Conservation (phyloP, 1,140 invertebrate species). For the Monochamus saltuarius region DNA sequence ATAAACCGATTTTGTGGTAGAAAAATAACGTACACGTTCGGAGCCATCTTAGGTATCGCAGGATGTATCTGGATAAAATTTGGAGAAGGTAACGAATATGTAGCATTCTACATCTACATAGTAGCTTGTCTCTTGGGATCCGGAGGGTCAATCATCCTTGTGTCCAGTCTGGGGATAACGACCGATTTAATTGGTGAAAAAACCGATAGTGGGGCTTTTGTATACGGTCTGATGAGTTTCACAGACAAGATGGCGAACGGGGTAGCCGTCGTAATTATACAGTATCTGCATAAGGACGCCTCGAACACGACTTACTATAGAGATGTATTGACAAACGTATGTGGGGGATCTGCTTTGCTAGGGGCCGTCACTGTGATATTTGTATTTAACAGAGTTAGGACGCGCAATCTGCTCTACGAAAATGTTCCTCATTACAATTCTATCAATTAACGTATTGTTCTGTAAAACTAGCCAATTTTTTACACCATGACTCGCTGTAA, state of each 20-base stretch:
- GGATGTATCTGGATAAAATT: slow-evolving; percentile 73
- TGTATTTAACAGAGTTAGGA: slow-evolving; percentile 23
- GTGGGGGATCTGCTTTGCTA: slow-evolving; percentile 63
- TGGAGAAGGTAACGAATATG: slow-evolving; percentile 58
- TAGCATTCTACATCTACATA: slow-evolving; percentile 69
- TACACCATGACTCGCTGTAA: neutral
- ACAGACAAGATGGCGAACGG: slow-evolving; percentile 91
- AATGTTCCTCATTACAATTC: neutral
- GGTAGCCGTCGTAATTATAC: slow-evolving; percentile 78
- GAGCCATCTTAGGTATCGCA: slow-evolving; percentile 62
- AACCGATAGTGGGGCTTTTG: slow-evolving; percentile 86
- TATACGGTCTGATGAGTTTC: slow-evolving; percentile 97
- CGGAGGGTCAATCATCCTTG: slow-evolving; percentile 80
- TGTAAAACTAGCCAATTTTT: neutral
- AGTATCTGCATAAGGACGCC: slow-evolving; percentile 56
- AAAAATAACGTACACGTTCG: slow-evolving; percentile 61
- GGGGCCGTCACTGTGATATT: slow-evolving; percentile 51
- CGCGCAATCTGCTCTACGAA: neutral
- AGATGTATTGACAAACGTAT: slow-evolving; percentile 55
- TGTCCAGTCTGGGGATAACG: slow-evolving; percentile 86
- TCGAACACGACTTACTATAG: slow-evolving; percentile 52
- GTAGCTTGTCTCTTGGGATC: slow-evolving; percentile 77
- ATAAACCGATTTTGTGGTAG: slow-evolving; percentile 59
- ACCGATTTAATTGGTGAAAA: slow-evolving; percentile 87
- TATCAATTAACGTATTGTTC: neutral